phyloP scores from a whole-genome alignment of 2,113 vertebrate species.

The Synodontis membranacea region DNA sequence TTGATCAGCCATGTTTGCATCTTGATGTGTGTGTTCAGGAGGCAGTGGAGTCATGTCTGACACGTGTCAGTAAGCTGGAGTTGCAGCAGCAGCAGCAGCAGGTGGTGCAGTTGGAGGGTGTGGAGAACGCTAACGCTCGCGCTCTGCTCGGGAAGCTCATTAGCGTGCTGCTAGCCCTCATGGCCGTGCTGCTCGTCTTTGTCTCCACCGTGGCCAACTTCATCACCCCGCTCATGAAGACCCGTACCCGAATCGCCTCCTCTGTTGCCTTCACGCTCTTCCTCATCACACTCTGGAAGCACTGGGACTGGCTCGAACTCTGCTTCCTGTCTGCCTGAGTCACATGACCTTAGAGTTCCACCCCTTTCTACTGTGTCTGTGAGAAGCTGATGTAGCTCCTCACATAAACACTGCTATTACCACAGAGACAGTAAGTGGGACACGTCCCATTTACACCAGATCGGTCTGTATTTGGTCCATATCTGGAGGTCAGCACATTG shows the following conservation, averaged over 20 bases:
- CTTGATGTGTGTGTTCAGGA: slow-evolving; percentile 73
- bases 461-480: background rate
- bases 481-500: background rate
- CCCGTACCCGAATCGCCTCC: slow-evolving; percentile 84
- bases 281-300: slow-evolving; percentile 92
- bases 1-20: background rate
- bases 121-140: slow-evolving; percentile 95
- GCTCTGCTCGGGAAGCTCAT: slow-evolving; percentile 97
- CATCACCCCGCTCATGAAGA: slow-evolving; percentile 98
- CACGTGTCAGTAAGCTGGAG: slow-evolving; percentile 90
- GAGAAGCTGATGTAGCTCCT: slow-evolving; percentile 1
- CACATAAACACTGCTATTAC: slow-evolving; percentile 12
- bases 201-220: slow-evolving; percentile 98
- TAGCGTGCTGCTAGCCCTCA: slow-evolving; percentile 95
- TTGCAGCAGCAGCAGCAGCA: slow-evolving; percentile 94
- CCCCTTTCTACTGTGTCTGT: background rate
- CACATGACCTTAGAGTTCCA: background rate
- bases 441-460: slow-evolving; percentile 2
- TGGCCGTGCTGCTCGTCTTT: slow-evolving; percentile 97
- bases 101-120: slow-evolving; percentile 89
- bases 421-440: background rate
- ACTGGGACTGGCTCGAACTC: slow-evolving; percentile 91
- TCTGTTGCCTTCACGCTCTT: slow-evolving; percentile 85
- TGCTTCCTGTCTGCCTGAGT: slow-evolving; percentile 86
- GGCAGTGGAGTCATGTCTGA: slow-evolving; percentile 93